These are phyloP conservation scores for Dicrurus megarhynchus DNA, from an alignment of 2,113 vertebrate species.

Conservation along the genomic window DNA sequence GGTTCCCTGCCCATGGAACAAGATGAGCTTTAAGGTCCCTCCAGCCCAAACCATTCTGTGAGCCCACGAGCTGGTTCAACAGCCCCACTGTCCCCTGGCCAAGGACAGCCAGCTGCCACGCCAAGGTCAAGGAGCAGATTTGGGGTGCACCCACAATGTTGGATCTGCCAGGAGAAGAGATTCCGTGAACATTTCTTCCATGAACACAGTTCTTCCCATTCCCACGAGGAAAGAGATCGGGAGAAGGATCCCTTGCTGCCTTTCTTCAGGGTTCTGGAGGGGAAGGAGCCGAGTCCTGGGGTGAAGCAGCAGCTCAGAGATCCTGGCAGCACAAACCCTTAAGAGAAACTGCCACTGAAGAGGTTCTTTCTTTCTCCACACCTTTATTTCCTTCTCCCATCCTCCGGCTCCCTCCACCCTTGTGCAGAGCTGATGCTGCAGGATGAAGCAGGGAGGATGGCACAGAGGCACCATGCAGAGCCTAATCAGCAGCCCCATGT, in stretches of 20 bases:
- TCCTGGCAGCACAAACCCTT: not conserved
- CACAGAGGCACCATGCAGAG: not conserved
- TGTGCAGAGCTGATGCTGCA: not conserved
- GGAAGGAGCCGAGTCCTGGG: not conserved
- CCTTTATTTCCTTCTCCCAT: not conserved
- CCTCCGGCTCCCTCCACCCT: not conserved
- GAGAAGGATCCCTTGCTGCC: not conserved
- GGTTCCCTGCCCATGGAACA: not conserved
- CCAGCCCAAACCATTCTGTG: not conserved
- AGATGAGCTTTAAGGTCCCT: not conserved
- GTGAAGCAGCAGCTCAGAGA: not conserved
- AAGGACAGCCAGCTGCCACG: fast-evolving
- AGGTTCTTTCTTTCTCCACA: not conserved
- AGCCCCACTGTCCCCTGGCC: not conserved
- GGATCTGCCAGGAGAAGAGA: not conserved
- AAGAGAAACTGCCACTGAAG: not conserved
- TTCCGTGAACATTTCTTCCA: fast-evolving
- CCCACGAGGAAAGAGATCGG: fast-evolving
- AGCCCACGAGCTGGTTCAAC: not conserved
- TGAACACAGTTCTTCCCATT: not conserved
- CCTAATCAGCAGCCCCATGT: conserved; percentile 3
- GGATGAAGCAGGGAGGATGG: not conserved
- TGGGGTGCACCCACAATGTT: not conserved
- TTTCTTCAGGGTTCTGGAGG: not conserved
- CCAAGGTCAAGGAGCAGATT: not conserved